phyloP scores from a whole-genome alignment of 2,113 vertebrate genomes.

The Cephalopterus ornatus region DNA sequence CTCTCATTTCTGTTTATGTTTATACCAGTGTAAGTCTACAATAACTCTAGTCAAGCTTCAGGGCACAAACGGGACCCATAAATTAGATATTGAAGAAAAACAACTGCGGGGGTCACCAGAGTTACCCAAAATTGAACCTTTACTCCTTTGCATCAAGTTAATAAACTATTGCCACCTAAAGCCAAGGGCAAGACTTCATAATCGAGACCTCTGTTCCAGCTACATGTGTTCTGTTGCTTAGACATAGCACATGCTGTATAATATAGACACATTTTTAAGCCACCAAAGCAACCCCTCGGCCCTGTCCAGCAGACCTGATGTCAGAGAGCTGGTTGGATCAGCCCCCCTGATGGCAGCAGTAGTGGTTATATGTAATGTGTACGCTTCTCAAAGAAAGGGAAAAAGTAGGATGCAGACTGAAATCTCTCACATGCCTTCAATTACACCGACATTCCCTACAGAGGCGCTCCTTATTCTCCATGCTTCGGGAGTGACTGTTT shows the following conservation, averaged over 20 bases:
- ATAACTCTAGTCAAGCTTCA: neutral
- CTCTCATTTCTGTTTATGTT: neutral
- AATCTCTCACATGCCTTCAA: constrained; percentile 54
- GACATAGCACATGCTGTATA: neutral
- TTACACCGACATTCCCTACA: neutral
- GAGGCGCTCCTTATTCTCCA: constrained; percentile 5
- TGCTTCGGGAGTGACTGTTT: constrained; percentile 18
- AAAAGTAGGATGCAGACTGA: neutral
- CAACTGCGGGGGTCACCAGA: neutral
- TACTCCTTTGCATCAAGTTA: neutral
- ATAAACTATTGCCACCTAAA: neutral
- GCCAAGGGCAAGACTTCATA: neutral
- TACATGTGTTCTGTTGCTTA: neutral
- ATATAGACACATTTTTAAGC: neutral
- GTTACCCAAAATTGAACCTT: neutral
- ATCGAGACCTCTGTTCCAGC: neutral
- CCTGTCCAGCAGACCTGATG: neutral
- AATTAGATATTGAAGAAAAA: neutral
- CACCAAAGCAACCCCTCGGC: neutral
- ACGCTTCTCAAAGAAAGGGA: neutral
- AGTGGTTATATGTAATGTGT: neutral
- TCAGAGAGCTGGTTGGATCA: neutral
- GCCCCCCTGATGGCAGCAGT: neutral
- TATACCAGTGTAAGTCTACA: neutral
- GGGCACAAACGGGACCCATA: rapidly evolving